Percentiles rank a stretch among this genome's conserved stretches.
These are phyloP conservation scores for Probosciger aterrimus DNA, from an alignment of 2,113 vertebrate genomes.

Conservation along the genomic window DNA sequence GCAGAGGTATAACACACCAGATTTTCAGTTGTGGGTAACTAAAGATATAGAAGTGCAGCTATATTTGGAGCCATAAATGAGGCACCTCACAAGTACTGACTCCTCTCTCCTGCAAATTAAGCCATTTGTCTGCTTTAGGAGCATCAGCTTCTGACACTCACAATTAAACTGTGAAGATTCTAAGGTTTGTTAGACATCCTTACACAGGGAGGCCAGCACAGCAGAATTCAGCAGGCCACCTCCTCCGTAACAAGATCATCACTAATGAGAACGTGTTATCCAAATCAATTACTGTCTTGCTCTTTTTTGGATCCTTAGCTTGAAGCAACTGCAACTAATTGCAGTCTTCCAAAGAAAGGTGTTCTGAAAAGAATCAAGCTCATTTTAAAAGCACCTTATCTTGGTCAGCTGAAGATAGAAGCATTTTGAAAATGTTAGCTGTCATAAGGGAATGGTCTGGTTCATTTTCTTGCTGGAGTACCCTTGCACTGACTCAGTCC, in stretches of 20 bases:
- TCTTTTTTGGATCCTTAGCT: not conserved
- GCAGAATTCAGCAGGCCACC: not conserved
- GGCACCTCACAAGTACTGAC: not conserved
- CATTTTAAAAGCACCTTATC: not conserved
- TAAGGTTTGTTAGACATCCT: not conserved
- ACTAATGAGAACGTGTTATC: not conserved
- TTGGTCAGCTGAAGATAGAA: not conserved
- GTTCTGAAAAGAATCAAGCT: not conserved
- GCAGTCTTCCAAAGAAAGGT: not conserved
- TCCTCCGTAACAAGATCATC: not conserved
- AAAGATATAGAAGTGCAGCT: not conserved
- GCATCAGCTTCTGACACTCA: not conserved
- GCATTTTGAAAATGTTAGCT: not conserved
- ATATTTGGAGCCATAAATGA: slow-evolving; percentile 24
- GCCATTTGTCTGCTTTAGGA: not conserved
- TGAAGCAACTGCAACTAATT: not conserved
- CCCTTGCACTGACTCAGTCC: not conserved
- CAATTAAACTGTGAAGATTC: not conserved
- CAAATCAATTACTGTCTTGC: not conserved
- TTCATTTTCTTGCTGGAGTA: not conserved
- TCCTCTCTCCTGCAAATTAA: not conserved
- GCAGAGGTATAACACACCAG: not conserved
- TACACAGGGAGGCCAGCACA: not conserved
- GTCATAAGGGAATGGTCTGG: accelerated
- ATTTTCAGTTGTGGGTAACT: not conserved